These are phyloP conservation scores for Cheirogaleus medius DNA, from an alignment of 2,113 vertebrate genomes.

Conservation along the genomic window DNA sequence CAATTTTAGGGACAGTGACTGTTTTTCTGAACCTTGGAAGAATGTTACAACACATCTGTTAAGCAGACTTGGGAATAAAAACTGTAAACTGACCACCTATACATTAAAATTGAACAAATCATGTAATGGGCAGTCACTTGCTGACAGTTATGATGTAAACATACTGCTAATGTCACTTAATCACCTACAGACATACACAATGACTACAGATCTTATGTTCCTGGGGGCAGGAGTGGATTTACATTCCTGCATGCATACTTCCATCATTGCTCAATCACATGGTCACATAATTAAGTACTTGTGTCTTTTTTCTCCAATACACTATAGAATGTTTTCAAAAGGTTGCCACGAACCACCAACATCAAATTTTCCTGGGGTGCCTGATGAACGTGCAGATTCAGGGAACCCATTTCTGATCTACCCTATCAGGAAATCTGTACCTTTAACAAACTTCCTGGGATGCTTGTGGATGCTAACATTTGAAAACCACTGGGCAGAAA, in stretches of 20 bases:
- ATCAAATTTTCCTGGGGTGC: not conserved
- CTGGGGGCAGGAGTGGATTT: not conserved
- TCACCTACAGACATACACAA: not conserved
- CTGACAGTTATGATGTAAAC: not conserved
- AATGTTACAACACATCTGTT: not conserved
- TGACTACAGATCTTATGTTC: not conserved
- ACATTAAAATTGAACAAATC: not conserved
- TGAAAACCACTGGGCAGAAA: not conserved
- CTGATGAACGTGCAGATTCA: not conserved
- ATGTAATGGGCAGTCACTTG: not conserved
- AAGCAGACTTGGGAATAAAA: not conserved
- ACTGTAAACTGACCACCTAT: not conserved
- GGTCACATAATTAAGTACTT: not conserved
- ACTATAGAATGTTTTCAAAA: not conserved
- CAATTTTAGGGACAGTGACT: not conserved
- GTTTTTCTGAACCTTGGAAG: not conserved
- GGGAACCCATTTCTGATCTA: not conserved
- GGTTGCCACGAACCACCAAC: not conserved
- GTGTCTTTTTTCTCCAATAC: not conserved
- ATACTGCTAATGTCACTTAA: not conserved
- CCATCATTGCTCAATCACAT: not conserved
- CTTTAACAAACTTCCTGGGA: not conserved
- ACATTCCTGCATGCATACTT: not conserved
- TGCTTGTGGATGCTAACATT: not conserved
- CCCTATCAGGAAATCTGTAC: not conserved